Evolutionary conservation across 2,113 vertebrate species (phyloP).

Genomic region (Oryzias melastigma): DNA sequence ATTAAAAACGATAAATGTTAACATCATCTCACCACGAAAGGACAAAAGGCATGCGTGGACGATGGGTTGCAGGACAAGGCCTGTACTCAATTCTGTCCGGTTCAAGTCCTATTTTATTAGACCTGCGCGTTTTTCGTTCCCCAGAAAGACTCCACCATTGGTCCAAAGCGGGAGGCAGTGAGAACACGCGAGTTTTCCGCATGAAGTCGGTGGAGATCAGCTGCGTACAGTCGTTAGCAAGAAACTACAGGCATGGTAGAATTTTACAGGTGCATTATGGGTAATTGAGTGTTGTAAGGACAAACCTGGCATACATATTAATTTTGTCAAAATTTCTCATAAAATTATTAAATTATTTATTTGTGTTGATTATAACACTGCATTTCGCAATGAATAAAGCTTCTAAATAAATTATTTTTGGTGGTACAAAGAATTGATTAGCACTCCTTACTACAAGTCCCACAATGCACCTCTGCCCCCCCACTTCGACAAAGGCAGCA

Average conservation of each 20-base stretch:
- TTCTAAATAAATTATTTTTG: fast-evolving
- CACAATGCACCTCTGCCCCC: slow-evolving; percentile 45
- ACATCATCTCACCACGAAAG: slow-evolving; percentile 37
- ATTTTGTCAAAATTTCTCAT: fast-evolving
- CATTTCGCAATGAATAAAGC: background rate
- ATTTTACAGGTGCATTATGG: slow-evolving; percentile 24
- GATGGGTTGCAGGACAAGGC: slow-evolving; percentile 15
- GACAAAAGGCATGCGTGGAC: slow-evolving; percentile 5
- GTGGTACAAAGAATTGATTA: background rate
- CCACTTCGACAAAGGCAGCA: slow-evolving; percentile 5
- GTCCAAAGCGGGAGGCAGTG: background rate
- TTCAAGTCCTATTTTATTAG: slow-evolving; percentile 8
- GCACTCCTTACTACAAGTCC: slow-evolving; percentile 43
- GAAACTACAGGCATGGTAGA: slow-evolving; percentile 24
- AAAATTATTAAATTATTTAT: background rate
- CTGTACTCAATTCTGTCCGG: slow-evolving; percentile 35
- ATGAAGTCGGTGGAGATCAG: slow-evolving; percentile 23
- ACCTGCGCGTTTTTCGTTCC: slow-evolving; percentile 21
- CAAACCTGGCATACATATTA: fast-evolving
- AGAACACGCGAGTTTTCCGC: background rate
- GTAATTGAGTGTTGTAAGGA: slow-evolving; percentile 39
- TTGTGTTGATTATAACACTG: fast-evolving
- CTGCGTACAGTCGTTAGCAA: slow-evolving; percentile 26
- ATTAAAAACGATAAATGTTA: background rate
- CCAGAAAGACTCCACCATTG: background rate